Base-by-base conservation (phyloP, 2,797 vertebrate species). In the Steatocranus sp. region DNA sequence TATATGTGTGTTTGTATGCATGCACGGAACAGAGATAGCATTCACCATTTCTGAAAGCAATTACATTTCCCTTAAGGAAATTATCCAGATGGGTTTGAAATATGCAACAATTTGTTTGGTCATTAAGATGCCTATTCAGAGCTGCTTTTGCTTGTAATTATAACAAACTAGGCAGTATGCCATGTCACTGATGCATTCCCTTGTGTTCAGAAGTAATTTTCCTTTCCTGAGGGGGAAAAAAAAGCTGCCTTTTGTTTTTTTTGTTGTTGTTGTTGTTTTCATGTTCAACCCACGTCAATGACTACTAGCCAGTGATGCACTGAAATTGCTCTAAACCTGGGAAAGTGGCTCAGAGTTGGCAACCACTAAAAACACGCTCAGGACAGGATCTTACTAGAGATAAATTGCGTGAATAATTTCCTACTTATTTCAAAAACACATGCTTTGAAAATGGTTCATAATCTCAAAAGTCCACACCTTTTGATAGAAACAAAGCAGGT, bases 51-150 rank as follows among this genome's bases (percentile, higher is more conserved):
- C 90, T 90, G 90, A 92, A 87, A 74, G 91, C 95, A 95, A 95
- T 96, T 96, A 94, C 85, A 87, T 93, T 87, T 87, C 90, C 91
- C 82, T 70, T 50, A 92, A 92, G 94, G 94, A 95, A 95, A 94
- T 91, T 56, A 90, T 88, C 89, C 90, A 95, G 94, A 96, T 95
- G 93, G 93, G 92, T 93, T 92, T 93, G 91, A 95, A 95, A 95
- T 94, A 93, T 89, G 93, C 93, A 94, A 92, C 91, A 94, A 94
- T 95, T 95, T 95, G 92, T 94, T 94, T 94, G 91, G 91, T 94
- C 93, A 95, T 96, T 96, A 95, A 94, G 92, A 92, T 79, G 91
- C 86, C 92, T 90, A 93, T 93, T 93, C 92, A 90, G 63, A 93
- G 85, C 90, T 94, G 94, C 87, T 90, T 91, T 93, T 93, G 91